phyloP scores from a whole-genome alignment of 1,140 invertebrate species.

The Zaprionus nigranus region DNA sequence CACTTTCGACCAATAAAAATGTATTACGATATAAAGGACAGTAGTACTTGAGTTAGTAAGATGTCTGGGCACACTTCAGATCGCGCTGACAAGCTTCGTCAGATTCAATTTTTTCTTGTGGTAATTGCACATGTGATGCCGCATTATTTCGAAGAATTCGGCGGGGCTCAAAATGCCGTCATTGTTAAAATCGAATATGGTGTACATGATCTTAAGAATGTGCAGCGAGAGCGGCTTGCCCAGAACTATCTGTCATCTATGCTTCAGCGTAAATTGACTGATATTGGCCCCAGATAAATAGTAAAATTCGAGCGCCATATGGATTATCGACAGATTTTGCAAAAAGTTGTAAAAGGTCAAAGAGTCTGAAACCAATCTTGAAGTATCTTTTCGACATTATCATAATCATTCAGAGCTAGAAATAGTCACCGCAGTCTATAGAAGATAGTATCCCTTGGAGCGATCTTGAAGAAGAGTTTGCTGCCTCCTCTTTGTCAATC shows the following conservation, averaged over 20 bases:
- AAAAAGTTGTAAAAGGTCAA: slow-evolving; percentile 46
- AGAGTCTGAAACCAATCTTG: slow-evolving; percentile 25
- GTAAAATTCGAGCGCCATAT: slow-evolving; percentile 46
- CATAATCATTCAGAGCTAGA: slow-evolving; percentile 47
- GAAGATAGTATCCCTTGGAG: slow-evolving; percentile 43
- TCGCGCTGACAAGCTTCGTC: not conserved
- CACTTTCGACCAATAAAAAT: slow-evolving; percentile 23
- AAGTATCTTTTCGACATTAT: slow-evolving; percentile 46
- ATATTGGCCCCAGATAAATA: slow-evolving; percentile 52
- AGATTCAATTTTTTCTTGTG: not conserved
- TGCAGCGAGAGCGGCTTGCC: slow-evolving; percentile 26
- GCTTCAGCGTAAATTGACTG: not conserved
- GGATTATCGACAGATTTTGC: slow-evolving; percentile 24
- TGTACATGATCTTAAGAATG: no score
- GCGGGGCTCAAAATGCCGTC: slow-evolving; percentile 35
- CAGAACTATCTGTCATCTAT: slow-evolving; percentile 39
- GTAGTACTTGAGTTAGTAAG: not conserved
- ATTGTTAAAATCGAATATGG: slow-evolving; percentile 33
- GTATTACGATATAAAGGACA: slow-evolving; percentile 7
- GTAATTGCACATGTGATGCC: not conserved
- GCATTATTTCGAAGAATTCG: slow-evolving; percentile 32
- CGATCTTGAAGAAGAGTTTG: no score
- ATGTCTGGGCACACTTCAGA: slow-evolving; percentile 45
- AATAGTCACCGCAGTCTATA: slow-evolving; percentile 46
- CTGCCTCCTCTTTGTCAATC: no score